Percentiles rank a stretch among this genome's conserved stretches.
phyloP scores from a whole-genome alignment of 2,113 vertebrate genomes.

The Anoplopoma fimbria region DNA sequence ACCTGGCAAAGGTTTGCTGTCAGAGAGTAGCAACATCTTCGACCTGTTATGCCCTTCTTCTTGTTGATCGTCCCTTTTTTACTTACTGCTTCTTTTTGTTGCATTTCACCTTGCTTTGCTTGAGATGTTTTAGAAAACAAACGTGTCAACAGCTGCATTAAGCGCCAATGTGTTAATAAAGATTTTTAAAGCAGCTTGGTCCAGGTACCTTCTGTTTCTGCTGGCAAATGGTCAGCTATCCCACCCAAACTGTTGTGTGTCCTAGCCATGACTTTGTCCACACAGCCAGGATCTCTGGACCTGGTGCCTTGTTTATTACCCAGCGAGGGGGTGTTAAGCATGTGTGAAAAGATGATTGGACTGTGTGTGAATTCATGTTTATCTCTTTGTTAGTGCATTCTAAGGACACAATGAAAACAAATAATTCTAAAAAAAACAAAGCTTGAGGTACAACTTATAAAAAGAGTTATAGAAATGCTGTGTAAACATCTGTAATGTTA shows the following conservation, averaged over 20 bases:
- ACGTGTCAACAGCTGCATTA: not conserved
- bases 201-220: slow-evolving; percentile 45
- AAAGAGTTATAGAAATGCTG: not conserved
- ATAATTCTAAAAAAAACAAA: not conserved
- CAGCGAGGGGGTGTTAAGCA: slow-evolving; percentile 47
- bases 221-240: slow-evolving; percentile 39
- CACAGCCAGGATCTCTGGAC: slow-evolving; percentile 56
- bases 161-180: slow-evolving; percentile 8
- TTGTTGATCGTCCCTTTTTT: not conserved
- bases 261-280: slow-evolving; percentile 77
- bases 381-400: not conserved
- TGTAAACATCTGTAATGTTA: not conserved
- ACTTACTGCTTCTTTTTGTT: not conserved
- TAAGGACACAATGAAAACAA: not conserved
- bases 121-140: not conserved
- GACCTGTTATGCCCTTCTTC: not conserved
- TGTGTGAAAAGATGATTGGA: slow-evolving; percentile 58
- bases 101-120: not conserved
- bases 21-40: slow-evolving; percentile 8
- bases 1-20: slow-evolving; percentile 30
- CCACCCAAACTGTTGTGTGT: slow-evolving; percentile 43
- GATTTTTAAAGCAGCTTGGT: slow-evolving; percentile 35
- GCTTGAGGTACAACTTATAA: not conserved
- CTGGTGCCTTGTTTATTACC: slow-evolving; percentile 52
- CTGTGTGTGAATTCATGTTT: not conserved